Base-by-base conservation (phyloP, 1,140 invertebrate species). In the Dendrolimus kikuchii region DNA sequence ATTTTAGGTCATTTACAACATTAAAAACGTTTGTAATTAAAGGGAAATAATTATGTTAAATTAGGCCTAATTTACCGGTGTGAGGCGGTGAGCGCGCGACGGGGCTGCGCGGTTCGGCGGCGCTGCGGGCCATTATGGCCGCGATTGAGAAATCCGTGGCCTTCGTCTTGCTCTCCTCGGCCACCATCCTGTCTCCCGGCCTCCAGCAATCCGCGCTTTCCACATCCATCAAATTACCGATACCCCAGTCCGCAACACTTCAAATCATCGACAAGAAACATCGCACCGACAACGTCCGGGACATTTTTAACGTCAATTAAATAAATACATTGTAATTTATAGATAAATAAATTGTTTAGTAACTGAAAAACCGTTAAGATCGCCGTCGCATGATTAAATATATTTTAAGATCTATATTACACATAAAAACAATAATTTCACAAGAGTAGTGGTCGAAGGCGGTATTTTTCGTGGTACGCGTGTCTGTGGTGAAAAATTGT, bases 61-160 rank as follows among this genome's bases (percentile, higher is more conserved):
- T 65, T 77, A 77, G 74, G 75, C 74, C 75, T 77, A 81, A 71
- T 64, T 70, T 73, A 86, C 81, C 81, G 51, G 75, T 77, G 53
- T 68, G 76, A 45, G 77, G 66, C 68, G 80, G 77, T 48, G 76
- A 76, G 45, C 68, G 66, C 47, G 69, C 73, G 62, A 60, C 62
- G 61, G 86, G 83, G 60, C 82, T 80, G 81, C 89, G 70, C 81
- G 89, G 88, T 71, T 92, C 84, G 51, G 88, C 87, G 66, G 89
- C 89, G 77, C 92, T 91, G 53, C 93, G 88, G 51, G 94, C 94
- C 95, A 97, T 97, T 71, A 97, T 97, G 46, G 96, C 95, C 38
- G 95, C 95, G 72, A 97, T 97, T 58, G 95, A 96, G 89, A 97
- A 97, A 87, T 97, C 95, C 64, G 95, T 97, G 62, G 95, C 94